Base-by-base conservation (phyloP, 2,797 vertebrate species). In the Urophycis tenuis region DNA sequence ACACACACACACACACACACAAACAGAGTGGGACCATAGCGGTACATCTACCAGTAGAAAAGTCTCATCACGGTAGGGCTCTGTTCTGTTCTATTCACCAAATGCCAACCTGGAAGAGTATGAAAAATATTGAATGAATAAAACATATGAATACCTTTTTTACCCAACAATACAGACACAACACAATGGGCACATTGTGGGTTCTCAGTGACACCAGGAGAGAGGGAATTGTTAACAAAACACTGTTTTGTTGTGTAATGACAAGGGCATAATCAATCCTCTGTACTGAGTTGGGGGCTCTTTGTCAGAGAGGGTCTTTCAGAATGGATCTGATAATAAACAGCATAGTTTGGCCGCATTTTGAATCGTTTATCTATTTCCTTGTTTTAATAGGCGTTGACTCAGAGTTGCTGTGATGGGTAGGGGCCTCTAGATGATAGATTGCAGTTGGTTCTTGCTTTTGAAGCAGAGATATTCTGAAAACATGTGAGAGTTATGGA, bases 71-170 rank as follows among this genome's bases (percentile, higher is more conserved):
- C 79, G 75, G 81, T 83, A 85, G 84, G 80, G 82, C 80, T 85
- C 80, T 77, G 78, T 79, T 70, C n/a, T 30, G 79, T 82, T 86
- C 83, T 81, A 82, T 89, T 88, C 83, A 85, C 70, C 41, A 74
- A 81, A 84, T 79, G 84, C 86, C 85, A 86, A 73, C 41, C 1
- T 31, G 69, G 74, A 45, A 75, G 35, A 81, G 81, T 74, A 73
- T 85, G 78, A 78, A 71, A 81, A 77, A 79, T 80, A 83, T 9
- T 15, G 25, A 75, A 45, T 81, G 81, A 73, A 74, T 83, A 79
- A 79, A 73, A 81, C 77, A 78, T 80, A 81, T 76, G 78, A 14
- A 74, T 19, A 29, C 25, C 72, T 73, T 34, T 34, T 19, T 82
- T 19, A 82, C 77, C 31, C 12, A 17, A 83, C 82, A 88, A 87